Evolutionary conservation across 2,113 vertebrate species (phyloP), one percentile per base, ranked within the genome.

Genomic region (Sander vitreus): DNA sequence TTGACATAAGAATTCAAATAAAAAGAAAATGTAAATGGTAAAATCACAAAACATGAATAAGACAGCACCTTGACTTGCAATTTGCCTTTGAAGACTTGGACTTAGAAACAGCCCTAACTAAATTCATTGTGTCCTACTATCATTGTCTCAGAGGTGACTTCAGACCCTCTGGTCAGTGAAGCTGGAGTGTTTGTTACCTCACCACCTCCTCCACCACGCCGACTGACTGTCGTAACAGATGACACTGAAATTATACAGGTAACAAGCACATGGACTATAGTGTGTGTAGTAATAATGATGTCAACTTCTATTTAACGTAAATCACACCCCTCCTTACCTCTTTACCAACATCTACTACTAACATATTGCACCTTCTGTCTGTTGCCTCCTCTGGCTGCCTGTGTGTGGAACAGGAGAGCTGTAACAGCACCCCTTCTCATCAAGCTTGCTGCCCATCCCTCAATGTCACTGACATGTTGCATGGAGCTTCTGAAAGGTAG

Each of bases 381-480:
- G 83, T 72, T 55, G 50, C 63, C 43, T 77, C 57, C 51, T 88
- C 57, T 72, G 88, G 66, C 69, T 86, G 59, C 54, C 76, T 87
- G 74, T 85, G 73, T 84, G 78, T 85, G 83, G 75, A 90, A 47
- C 88, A 96, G 95, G 93, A 95, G 80, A 94, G 93, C 84, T 91
- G 90, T 84, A 94, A 93, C 85, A 92, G 88, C 91, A 94, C 93
- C 51, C 93, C 95, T 76, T 92, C 91, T 81, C 93, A 90, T 87
- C 94, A 92, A 92, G 92, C 90, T 78, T 95, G 94, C 90, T 95
- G 95, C 88, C 93, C 94, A 43, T 92, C 95, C 69, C 91, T 95
- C 77, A 93, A 76, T 88, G 94, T 95, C 78, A 90, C 91, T 74
- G 94, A 95, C 81, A 94, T 95, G 87, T 89, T 94, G 84, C 93